Percentiles rank a stretch among this genome's conserved stretches.
These are phyloP conservation scores for Tor tambroides DNA, from an alignment of 2,113 vertebrate genomes.

Conservation along the genomic window DNA sequence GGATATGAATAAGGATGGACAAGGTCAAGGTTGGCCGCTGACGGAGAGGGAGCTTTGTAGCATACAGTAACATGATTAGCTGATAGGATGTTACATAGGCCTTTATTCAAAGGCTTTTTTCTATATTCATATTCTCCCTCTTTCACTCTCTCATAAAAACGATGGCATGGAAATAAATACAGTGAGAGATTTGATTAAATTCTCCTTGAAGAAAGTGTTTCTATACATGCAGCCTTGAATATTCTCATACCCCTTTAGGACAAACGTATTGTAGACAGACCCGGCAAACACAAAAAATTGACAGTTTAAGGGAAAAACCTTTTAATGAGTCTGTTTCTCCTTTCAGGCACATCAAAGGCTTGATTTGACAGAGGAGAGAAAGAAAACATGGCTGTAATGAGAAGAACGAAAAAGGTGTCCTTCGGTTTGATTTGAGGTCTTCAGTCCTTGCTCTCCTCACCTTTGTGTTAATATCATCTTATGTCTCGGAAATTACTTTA, in stretches of 20 bases:
- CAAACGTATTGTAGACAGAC: conserved; percentile 27
- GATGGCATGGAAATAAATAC: conserved; percentile 35
- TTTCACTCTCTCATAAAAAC: conserved; percentile 22
- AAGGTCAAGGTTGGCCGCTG: conserved; percentile 50
- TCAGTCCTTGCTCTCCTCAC: conserved; percentile 59
- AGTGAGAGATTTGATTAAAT: conserved; percentile 48
- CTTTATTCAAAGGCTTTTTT: conserved; percentile 31
- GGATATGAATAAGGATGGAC: conserved; percentile 55
- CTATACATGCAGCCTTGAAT: conserved; percentile 52
- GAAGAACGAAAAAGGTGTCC: conserved; percentile 37
- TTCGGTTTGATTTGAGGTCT: conserved; percentile 58
- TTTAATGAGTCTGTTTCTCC: conserved; percentile 48
- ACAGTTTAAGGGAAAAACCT: conserved; percentile 40
- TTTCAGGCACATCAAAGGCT: conserved; percentile 40
- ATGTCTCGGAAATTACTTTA: conserved; percentile 62
- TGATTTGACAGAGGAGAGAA: conserved; percentile 18
- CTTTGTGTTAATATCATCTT: conserved; percentile 56
- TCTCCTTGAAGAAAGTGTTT: conserved; percentile 43
- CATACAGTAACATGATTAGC: conserved; percentile 34
- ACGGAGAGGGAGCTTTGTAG: conserved; percentile 15
- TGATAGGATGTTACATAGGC: conserved; percentile 35
- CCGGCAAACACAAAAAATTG: conserved; percentile 25
- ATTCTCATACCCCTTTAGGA: conserved; percentile 14
- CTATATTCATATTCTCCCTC: conserved; percentile 40
- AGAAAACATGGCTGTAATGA: conserved; percentile 26